Base-by-base conservation (phyloP, 1,140 invertebrate genomes). In the Bathynomus jamesi region DNA sequence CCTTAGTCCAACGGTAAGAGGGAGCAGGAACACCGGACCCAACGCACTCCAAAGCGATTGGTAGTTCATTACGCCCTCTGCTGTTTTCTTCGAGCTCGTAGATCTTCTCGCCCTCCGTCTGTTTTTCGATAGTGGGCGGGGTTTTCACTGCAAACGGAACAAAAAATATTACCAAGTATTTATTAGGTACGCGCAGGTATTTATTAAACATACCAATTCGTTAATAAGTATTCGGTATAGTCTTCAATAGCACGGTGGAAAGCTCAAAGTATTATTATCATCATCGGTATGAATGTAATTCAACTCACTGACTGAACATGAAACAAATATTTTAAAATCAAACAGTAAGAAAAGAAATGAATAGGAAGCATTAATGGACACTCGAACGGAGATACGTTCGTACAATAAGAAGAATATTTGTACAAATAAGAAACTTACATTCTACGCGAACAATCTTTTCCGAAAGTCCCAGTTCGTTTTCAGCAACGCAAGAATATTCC, bases 41-140 rank as follows among this genome's bases (percentile, higher is more conserved):
- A 40, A 69, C 70, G 21, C 75, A 77, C 62, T 77, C 75, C 7
- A 77, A 24, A 10, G 73, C 66, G 0, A 74, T 29, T 2, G 75
- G 75, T n/a, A 77, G 62, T 28, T 71, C 75, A 63, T 65, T 65
- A 11, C 75, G 30, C 27, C 53, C 32, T 24, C 27, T 65, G 29
- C 17, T 29, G 25, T 69, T 62, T 24, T 71, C 40, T 13, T 66
- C 65, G 21, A 53, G 40, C 17, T 74, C 66, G 53, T 77, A 77
- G 11, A 73, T 53, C 5, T 73, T 65, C n/a, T 74, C 70, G 0
- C 30, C 53, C 27, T 69, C 32, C 3, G 69, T 69, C 62, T 74
- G 72, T 24, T 32, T 71, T 4, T 65, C 8, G 40, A 77, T 77
- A 31, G 70, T 31, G 4, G 75, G 75, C 1, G 75, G 72, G 4